phyloP scores from a whole-genome alignment of 2,888 invertebrate species.

The Netelia inedita region DNA sequence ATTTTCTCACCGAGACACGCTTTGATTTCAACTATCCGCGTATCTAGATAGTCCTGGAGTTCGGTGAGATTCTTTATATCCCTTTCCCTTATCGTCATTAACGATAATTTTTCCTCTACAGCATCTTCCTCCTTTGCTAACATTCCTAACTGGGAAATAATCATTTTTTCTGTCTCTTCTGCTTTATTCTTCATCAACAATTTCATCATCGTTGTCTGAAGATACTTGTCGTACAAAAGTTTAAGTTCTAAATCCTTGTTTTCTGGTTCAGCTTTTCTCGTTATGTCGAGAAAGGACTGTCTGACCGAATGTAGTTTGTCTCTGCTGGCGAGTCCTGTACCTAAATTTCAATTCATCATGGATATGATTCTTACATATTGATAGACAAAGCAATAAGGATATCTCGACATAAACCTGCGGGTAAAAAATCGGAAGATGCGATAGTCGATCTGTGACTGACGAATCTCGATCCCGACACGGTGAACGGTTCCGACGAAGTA shows the following conservation, averaged over 20 bases:
- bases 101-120: conserved; percentile 68
- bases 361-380: background rate
- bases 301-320: conserved; percentile 21
- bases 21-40: conserved; percentile 60
- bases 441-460: conserved; percentile 68
- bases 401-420: conserved; percentile 25
- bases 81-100: conserved; percentile 70
- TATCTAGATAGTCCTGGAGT: conserved; percentile 72
- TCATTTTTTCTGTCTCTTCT: conserved; percentile 64
- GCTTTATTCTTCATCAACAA: conserved; percentile 72
- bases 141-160: conserved; percentile 68
- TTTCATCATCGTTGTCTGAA: conserved; percentile 69
- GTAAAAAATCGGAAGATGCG: conserved; percentile 64
- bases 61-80: conserved; percentile 69
- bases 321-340: background rate
- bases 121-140: conserved; percentile 71
- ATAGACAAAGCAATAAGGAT: background rate
- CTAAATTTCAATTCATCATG: background rate
- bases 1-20: conserved; percentile 66
- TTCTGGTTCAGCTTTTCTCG: conserved; percentile 65
- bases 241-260: conserved; percentile 69
- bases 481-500: conserved; percentile 2
- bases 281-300: conserved; percentile 58
- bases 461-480: background rate
- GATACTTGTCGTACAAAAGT: conserved; percentile 74